Evolutionary conservation across 1,140 invertebrate species (phyloP).

Genomic region (Macrobrachium rosenbergii): DNA sequence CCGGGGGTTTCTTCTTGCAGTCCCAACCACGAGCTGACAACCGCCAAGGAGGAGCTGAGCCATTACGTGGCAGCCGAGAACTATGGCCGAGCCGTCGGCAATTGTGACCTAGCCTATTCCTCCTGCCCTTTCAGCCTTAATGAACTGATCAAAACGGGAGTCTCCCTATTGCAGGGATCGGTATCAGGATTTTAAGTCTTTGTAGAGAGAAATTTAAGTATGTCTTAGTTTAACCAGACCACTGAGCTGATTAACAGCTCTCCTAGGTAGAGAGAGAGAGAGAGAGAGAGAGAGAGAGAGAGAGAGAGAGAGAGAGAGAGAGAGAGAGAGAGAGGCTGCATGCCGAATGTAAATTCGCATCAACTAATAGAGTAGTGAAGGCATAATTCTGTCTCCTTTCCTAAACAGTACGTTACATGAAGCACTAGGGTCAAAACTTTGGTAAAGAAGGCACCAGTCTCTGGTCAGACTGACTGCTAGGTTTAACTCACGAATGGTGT

Average conservation of each 20-base stretch:
- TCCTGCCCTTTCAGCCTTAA: constrained; percentile 41
- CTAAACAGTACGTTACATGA: too few relatives aligned
- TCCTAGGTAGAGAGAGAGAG: constrained; percentile 19
- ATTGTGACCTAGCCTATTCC: constrained; percentile 51
- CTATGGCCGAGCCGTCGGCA: constrained; percentile 41
- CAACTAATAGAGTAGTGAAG: neutral
- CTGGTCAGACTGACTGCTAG: too few relatives aligned
- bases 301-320: neutral
- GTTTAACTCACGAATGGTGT: too few relatives aligned
- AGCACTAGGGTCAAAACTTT: too few relatives aligned
- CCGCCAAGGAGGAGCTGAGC: constrained; percentile 22
- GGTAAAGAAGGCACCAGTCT: neutral
- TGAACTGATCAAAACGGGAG: constrained; percentile 35
- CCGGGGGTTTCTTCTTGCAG: neutral
- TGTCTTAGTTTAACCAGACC: too few relatives aligned
- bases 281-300: constrained; percentile 29
- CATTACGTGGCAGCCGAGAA: constrained; percentile 36
- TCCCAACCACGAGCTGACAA: constrained; percentile 23
- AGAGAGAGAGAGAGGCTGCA: neutral
- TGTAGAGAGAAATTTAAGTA: constrained; percentile 14
- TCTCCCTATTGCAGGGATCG: constrained; percentile 48
- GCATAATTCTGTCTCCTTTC: neutral
- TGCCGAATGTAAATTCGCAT: neutral
- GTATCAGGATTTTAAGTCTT: constrained; percentile 10
- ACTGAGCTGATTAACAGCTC: too few relatives aligned